A percentile compares a stretch with the other conserved stretches of the same genome.
phyloP scores from a whole-genome alignment of 2,113 vertebrate genomes.

The Hyla sarda region DNA sequence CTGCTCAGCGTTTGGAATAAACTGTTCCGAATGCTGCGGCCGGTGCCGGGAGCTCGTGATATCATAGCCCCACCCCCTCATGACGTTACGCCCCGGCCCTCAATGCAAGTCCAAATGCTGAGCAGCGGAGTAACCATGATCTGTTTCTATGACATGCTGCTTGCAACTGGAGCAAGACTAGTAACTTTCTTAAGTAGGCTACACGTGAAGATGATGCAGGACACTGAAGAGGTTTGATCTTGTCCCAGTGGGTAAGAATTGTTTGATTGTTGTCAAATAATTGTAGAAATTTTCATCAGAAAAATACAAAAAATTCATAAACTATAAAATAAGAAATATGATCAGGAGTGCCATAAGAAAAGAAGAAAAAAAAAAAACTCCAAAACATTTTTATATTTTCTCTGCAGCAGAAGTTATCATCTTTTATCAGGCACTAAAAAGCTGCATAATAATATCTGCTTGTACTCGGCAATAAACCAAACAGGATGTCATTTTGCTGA shows the following conservation, averaged over 20 bases:
- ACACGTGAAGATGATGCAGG: too few species aligned
- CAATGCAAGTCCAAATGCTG: too few species aligned
- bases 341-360: background rate
- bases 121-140: too few species aligned
- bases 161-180: too few species aligned
- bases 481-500: conserved; percentile 49
- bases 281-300: background rate
- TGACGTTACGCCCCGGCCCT: too few species aligned
- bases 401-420: conserved; percentile 1
- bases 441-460: conserved; percentile 3
- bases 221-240: too few species aligned
- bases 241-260: background rate
- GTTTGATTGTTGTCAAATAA: background rate
- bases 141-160: too few species aligned
- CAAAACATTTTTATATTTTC: conserved; percentile 29
- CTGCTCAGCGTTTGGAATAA: too few species aligned
- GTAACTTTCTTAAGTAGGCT: too few species aligned
- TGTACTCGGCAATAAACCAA: conserved; percentile 42
- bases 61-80: too few species aligned
- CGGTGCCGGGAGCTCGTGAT: too few species aligned
- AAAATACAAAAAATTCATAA: background rate
- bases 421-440: conserved; percentile 18
- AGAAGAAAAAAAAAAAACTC: background rate
- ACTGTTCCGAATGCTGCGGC: too few species aligned
- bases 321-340: background rate